These are phyloP conservation scores for Eueremaeus valkanovi DNA, from an alignment of 2,888 invertebrate species.

Conservation along the genomic window DNA sequence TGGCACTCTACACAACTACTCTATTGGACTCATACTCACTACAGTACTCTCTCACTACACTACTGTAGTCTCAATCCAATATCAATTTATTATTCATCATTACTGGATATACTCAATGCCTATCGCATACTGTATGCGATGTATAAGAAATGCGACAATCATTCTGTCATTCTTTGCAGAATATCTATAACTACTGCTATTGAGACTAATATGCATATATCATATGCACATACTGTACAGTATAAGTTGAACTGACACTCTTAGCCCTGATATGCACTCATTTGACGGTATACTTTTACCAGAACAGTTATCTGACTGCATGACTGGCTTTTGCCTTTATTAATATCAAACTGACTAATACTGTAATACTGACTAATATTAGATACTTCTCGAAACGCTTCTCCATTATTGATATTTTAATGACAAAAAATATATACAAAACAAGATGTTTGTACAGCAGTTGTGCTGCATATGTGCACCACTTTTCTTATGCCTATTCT, in stretches of 20 bases:
- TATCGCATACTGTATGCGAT: too few relatives aligned
- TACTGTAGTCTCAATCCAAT: constrained; percentile 16
- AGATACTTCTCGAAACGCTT: constrained; percentile 15
- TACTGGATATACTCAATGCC: not conserved
- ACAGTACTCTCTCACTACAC: not conserved
- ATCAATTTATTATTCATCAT: constrained; percentile 37
- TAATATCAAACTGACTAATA: not conserved
- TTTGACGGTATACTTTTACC: not conserved
- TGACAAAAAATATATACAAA: constrained; percentile 28
- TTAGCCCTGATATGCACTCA: constrained; percentile 11
- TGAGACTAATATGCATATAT: not conserved
- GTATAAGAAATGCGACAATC: not conserved
- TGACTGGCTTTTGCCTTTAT: not conserved
- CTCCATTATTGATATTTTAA: constrained; percentile 31
- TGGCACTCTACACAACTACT: not conserved
- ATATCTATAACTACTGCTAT: not conserved
- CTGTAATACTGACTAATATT: too few relatives aligned
- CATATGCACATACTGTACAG: not conserved
- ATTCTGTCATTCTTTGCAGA: not conserved
- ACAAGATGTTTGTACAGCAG: constrained; percentile 35
- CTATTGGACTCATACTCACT: too few relatives aligned
- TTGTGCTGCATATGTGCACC: constrained; percentile 22
- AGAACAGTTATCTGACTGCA: not conserved
- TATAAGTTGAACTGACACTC: not conserved
- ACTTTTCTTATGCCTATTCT: constrained; percentile 30